Evolutionary conservation across 2,888 invertebrate species (phyloP), one percentile per base, ranked within the genome.

Genomic region (Machimus rusticus): DNA sequence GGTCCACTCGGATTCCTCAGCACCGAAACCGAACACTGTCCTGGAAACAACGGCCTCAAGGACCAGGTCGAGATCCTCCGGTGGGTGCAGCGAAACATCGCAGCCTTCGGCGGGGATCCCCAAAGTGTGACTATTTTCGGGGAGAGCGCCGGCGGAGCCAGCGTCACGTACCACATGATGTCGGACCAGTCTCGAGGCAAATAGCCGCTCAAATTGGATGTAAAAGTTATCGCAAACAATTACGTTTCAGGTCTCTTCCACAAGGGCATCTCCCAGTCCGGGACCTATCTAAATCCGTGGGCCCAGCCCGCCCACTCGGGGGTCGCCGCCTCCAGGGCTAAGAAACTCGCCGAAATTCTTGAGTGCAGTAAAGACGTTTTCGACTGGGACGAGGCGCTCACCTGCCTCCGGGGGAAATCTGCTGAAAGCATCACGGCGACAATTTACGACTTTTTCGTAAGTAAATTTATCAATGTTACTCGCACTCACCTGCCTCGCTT

Each of bases 221-320:
- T 34, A 9, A 79, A 74, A 85, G 51, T 79, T 81, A 77, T 87
- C 14, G 79, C 28, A 16, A 39, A 31, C 79, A 84, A 84, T 87
- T 87, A 34, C 37, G 2, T 66, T 66, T 86, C 90, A 96, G 96
- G 95, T 87, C 91, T 96, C 14, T 95, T 96, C 89, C 95, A 96
- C 89, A 94, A 95, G 87, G 96, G 94, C 1, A 96, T 97, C 88
- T 95, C 96, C 0, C 95, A 96, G 90, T 96, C 96, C 82, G 96
- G 96, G 0, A 95, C 95, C 0, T 94, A 95, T 0, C 92, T 95
- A 55, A 95, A 95, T 89, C 94, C 95, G 0, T 96, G 96, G 96
- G 95, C 95, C 0, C 94, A 94, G 89, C 93, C 95, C 0, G 93
- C 95, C 0, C 93, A 94, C 84, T 94, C 94, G 3, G 95, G 95